phyloP scores from a whole-genome alignment of 2,113 vertebrate genomes.

The Triplophysa tibetana region DNA sequence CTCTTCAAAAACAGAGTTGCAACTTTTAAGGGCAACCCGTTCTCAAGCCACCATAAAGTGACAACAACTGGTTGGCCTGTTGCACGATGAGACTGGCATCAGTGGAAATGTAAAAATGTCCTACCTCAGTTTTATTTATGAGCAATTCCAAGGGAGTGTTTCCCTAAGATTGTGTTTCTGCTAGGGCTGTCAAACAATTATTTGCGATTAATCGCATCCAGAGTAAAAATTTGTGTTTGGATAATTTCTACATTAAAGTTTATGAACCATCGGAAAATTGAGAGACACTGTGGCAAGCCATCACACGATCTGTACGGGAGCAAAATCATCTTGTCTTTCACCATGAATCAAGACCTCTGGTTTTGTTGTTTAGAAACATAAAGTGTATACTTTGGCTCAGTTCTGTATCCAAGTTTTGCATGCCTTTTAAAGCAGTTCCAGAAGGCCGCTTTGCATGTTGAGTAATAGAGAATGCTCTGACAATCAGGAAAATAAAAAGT shows the following conservation, averaged over 20 bases:
- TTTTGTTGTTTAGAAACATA: constrained; percentile 70
- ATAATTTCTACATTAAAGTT: too few species aligned
- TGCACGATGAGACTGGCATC: background rate
- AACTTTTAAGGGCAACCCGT: constrained; percentile 9
- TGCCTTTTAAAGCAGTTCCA: constrained; percentile 60
- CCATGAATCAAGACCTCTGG: constrained; percentile 59
- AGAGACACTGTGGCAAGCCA: constrained; percentile 60
- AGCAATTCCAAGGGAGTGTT: too few species aligned
- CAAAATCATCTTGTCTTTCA: constrained; percentile 64
- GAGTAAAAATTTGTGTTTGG: too few species aligned
- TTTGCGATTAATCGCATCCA: too few species aligned
- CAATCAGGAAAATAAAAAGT: constrained; percentile 29
- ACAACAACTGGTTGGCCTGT: constrained; percentile 39
- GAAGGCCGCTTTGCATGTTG: constrained; percentile 62
- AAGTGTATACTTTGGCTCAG: constrained; percentile 72
- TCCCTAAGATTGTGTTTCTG: too few species aligned
- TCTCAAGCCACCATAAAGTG: constrained; percentile 33
- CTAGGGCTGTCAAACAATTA: too few species aligned
- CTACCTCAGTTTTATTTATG: too few species aligned
- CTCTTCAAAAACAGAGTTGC: constrained; percentile 42
- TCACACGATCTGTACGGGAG: constrained; percentile 60
- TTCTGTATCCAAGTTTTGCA: constrained; percentile 57
- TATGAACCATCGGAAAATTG: background rate
- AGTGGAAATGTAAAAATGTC: too few species aligned
- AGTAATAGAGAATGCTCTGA: constrained; percentile 51